Base-by-base conservation (phyloP, 37 sponge, comb jelly and placozoan genomes). In the Mnemiopsis leidyi region DNA sequence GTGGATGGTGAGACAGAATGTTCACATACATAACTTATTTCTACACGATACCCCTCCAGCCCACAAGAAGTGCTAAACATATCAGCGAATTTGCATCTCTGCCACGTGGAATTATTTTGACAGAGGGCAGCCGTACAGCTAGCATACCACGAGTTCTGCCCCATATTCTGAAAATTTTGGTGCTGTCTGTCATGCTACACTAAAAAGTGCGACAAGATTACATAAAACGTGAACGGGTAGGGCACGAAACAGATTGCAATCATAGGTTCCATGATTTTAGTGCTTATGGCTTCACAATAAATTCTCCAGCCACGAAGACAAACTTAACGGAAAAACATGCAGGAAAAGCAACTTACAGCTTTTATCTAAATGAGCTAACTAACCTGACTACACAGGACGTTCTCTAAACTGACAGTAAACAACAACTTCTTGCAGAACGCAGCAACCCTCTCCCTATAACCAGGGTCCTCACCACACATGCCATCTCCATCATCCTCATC, bases 141-240 rank as follows among this genome's bases (percentile, higher is more conserved):
- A 32, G 35, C 33, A 34, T 77, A 77, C 20, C 32, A 16, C 36
- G 26, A 34, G 34, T 13, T 16, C 32, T 77, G 32, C 16, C 79
- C 79, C 20, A 77, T 26, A 34, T 77, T 77, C 79, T 77, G 79
- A 77, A 77, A 69, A 48, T 18, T 48, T 48, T 48, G 61, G 9
- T 48, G 61, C 61, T 48, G 5, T 5, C 61, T 48, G 61, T 48
- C 61, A 48, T 48, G 61, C 61, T 18, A 48, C 61, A 48, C 13
- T 48, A 48, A 48, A 48, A 48, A 48, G n/a, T n/a, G n/a, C n/a
- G n/a, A n/a, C n/a, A n/a, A n/a, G n/a, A n/a, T n/a, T n/a, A n/a
- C n/a, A n/a, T n/a, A n/a, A n/a, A n/a, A n/a, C n/a, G n/a, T n/a
- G n/a, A n/a, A n/a, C n/a, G n/a, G n/a, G n/a, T n/a, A n/a, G n/a